A percentile compares a stretch with the other conserved stretches of the same genome.
These are phyloP conservation scores for Orchestia grillus DNA, from an alignment of 1,140 invertebrate species.

Conservation along the genomic window DNA sequence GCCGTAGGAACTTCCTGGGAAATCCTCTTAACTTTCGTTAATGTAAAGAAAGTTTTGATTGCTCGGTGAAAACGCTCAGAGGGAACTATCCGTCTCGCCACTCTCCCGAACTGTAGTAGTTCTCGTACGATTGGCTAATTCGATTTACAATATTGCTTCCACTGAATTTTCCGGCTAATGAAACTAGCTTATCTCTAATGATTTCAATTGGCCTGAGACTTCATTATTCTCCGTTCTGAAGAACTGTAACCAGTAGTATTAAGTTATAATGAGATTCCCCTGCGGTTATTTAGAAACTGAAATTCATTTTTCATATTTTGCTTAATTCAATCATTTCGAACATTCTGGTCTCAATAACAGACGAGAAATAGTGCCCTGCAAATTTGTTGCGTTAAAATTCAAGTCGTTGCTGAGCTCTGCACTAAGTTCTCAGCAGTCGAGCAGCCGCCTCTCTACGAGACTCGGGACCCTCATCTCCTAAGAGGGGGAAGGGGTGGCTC, in stretches of 20 bases:
- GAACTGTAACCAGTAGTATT: not conserved
- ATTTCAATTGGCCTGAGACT: not conserved
- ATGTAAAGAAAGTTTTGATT: not conserved
- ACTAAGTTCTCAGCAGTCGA: not conserved
- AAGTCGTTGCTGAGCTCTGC: not conserved
- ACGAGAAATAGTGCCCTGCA: not conserved
- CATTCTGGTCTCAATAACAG: not conserved
- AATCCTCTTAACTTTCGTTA: not conserved
- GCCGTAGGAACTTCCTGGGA: not conserved
- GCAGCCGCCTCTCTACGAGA: not conserved
- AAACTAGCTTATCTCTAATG: not conserved
- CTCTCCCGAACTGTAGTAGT: not conserved
- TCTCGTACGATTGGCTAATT: not conserved
- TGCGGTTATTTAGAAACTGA: not conserved
- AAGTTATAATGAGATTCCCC: too few species aligned
- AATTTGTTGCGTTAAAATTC: not conserved
- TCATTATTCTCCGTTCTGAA: not conserved
- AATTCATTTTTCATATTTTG: not conserved
- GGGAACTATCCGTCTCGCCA: not conserved
- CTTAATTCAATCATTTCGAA: not conserved
- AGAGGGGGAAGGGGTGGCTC: not conserved
- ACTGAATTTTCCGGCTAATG: not conserved
- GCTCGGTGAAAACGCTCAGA: not conserved
- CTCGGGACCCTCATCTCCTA: not conserved
- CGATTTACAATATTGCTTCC: not conserved